phyloP scores from a whole-genome alignment of 2,888 invertebrate species.

The Caenorhabditis plicata region DNA sequence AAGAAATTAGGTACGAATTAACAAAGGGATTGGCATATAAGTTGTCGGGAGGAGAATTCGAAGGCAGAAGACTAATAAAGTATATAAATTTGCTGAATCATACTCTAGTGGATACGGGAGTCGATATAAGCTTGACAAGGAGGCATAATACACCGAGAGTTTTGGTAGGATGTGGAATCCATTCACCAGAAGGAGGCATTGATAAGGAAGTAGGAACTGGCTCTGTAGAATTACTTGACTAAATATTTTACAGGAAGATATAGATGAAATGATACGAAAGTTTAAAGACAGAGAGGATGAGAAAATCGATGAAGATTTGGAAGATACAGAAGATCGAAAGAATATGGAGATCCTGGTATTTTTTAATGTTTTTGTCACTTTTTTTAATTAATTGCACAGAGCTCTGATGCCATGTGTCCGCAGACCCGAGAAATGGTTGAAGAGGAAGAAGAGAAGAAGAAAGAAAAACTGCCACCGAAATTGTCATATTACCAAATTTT shows the following conservation, averaged over 20 bases:
- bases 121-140: slow-evolving; percentile 27
- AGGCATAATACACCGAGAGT: slow-evolving; percentile 41
- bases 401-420: slow-evolving; percentile 40
- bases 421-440: slow-evolving; percentile 36
- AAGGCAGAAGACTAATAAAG: slow-evolving; percentile 17
- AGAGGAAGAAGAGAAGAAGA: slow-evolving; percentile 28
- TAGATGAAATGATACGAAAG: slow-evolving; percentile 23
- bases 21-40: slow-evolving; percentile 30
- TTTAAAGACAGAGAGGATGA: not conserved
- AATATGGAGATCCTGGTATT: not conserved
- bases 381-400: slow-evolving; percentile 1
- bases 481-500: slow-evolving; percentile 41
- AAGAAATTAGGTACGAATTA: slow-evolving; percentile 33
- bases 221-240: not conserved
- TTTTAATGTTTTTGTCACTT: not conserved
- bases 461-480: slow-evolving; percentile 29
- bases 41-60: slow-evolving; percentile 23
- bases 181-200: slow-evolving; percentile 36
- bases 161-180: slow-evolving; percentile 38
- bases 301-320: slow-evolving; percentile 18
- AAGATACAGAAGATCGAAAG: slow-evolving; percentile 10
- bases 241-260: slow-evolving; percentile 17
- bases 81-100: slow-evolving; percentile 26
- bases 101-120: slow-evolving; percentile 23
- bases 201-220: slow-evolving; percentile 14